phyloP scores from a whole-genome alignment of 2,888 invertebrate species.

The Sycophila texana region DNA sequence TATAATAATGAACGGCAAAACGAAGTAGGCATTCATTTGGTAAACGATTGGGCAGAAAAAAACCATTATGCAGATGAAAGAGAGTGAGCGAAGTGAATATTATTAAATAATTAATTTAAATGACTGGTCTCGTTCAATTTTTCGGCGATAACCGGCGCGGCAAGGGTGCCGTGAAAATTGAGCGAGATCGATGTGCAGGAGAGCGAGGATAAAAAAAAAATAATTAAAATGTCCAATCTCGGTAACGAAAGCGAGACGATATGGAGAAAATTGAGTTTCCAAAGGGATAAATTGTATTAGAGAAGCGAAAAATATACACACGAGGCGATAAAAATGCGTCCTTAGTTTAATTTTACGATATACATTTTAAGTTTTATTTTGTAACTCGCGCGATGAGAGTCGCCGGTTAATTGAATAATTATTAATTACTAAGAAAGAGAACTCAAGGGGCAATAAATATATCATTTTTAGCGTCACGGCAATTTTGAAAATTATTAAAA shows the following conservation, averaged over 20 bases:
- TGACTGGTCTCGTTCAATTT: conserved; percentile 28
- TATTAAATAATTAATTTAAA: conserved; percentile 42
- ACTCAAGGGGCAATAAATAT: conserved; percentile 56
- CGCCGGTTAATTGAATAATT: conserved; percentile 30
- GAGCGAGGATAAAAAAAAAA: conserved; percentile 16
- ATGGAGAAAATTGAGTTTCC: conserved; percentile 22
- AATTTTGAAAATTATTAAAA: conserved; percentile 31
- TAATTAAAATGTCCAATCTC: conserved; percentile 13
- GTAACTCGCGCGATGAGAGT: conserved; percentile 32
- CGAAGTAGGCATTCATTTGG: conserved; percentile 52
- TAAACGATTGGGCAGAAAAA: conserved; percentile 40
- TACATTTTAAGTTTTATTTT: conserved; percentile 30
- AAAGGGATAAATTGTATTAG: conserved; percentile 29
- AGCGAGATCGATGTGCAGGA: conserved; percentile 15
- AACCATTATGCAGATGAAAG: conserved; percentile 1
- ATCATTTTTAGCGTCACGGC: conserved; percentile 48
- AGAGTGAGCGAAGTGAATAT: conserved; percentile 40
- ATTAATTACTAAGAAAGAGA: conserved; percentile 50
- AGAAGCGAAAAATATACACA: conserved; percentile 3
- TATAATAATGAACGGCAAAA: conserved; percentile 54
- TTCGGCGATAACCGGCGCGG: conserved; percentile 39
- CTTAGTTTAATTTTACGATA: conserved; percentile 30
- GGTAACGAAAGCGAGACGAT: background rate
- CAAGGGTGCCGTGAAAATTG: conserved; percentile 7
- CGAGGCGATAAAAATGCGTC: conserved; percentile 30